These are phyloP conservation scores for Eptesicus fuscus DNA, from an alignment of 2,113 vertebrate species.

Conservation along the genomic window DNA sequence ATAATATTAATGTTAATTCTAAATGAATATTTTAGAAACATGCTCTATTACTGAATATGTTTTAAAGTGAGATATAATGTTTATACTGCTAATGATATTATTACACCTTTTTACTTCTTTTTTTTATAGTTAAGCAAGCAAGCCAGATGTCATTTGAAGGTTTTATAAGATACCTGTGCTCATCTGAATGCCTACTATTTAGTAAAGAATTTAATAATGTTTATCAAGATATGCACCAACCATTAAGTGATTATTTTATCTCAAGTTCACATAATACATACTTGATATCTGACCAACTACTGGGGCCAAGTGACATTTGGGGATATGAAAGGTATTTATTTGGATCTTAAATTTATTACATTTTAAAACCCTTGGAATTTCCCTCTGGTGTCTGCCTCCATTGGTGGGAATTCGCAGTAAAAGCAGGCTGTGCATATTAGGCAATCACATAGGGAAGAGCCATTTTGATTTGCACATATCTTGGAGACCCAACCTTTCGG, in stretches of 20 bases:
- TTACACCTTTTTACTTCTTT: constrained; percentile 37
- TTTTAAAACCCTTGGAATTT: not conserved
- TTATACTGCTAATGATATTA: not conserved
- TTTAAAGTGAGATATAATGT: constrained; percentile 4
- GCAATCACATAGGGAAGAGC: not conserved
- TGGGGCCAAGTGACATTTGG: constrained; percentile 82
- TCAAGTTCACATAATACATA: constrained; percentile 93
- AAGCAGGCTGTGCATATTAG: not conserved
- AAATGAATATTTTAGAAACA: constrained; percentile 28
- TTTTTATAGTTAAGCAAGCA: constrained; percentile 79
- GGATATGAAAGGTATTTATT: constrained; percentile 83
- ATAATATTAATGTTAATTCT: not conserved
- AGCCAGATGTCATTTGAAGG: constrained; percentile 87
- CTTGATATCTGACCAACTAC: constrained; percentile 85
- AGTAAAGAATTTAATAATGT: constrained; percentile 73
- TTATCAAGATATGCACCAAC: constrained; percentile 89
- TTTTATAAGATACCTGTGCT: constrained; percentile 87
- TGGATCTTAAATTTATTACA: not conserved
- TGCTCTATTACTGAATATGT: not conserved
- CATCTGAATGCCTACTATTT: constrained; percentile 84
- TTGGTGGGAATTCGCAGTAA: not conserved
- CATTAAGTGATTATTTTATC: constrained; percentile 89
- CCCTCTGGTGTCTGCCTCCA: not conserved
- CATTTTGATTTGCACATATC: not conserved
- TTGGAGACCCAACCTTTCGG: not conserved